These are phyloP conservation scores for Panulirus ornatus DNA, from an alignment of 1,140 invertebrate species.

Conservation along the genomic window DNA sequence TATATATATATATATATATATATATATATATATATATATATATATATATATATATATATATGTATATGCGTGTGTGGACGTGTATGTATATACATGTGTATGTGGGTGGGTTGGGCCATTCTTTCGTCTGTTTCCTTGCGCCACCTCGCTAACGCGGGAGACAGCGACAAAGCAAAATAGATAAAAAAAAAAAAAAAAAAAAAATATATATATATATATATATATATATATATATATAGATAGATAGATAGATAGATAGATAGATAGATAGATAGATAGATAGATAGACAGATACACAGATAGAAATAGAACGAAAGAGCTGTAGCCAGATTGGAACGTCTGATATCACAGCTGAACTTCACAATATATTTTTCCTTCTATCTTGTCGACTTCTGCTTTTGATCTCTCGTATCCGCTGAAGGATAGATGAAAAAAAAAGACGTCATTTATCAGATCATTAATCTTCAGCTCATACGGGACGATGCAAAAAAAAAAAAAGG, in stretches of 20 bases:
- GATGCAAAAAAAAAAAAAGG: background rate
- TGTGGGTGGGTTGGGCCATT: no score
- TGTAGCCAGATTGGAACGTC: background rate
- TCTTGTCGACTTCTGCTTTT: background rate
- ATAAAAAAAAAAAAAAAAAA: no score
- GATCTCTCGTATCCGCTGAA: background rate
- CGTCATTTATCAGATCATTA: slow-evolving; percentile 8
- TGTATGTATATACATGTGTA: background rate
- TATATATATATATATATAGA: no score
- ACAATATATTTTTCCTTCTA: background rate
- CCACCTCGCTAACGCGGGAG: no score
- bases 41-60: background rate
- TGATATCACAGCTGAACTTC: background rate
- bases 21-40: background rate
- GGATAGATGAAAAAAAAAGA: slow-evolving; percentile 15
- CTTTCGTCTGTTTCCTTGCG: no score
- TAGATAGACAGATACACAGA: background rate
- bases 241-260: no score
- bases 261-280: background rate
- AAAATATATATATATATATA: no score
- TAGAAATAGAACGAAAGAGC: background rate
- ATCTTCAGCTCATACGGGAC: background rate
- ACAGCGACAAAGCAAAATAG: no score
- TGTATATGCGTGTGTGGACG: background rate
- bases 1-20: background rate